Evolutionary conservation across 1,140 invertebrate species (phyloP).

Genomic region (Caenorhabditis latens): DNA sequence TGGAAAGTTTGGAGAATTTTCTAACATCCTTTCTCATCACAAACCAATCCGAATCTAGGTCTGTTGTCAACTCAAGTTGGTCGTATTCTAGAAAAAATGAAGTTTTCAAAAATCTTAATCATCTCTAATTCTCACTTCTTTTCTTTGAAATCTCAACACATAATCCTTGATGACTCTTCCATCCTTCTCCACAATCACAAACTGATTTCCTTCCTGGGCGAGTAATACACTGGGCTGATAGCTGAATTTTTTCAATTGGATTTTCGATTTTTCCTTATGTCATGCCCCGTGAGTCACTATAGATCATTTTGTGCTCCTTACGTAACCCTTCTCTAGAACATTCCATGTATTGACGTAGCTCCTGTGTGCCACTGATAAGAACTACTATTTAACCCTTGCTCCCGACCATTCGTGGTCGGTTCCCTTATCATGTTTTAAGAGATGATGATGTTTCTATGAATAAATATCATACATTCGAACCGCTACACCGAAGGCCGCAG

Average conservation of each 20-base stretch:
- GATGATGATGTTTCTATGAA: too few species aligned
- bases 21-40: constrained; percentile 5
- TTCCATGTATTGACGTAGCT: too few species aligned
- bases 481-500: too few species aligned
- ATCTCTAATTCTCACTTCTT: neutral
- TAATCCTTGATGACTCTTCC: constrained; percentile 22
- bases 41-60: constrained; percentile 23
- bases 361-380: too few species aligned
- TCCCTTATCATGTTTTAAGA: too few species aligned
- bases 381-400: too few species aligned
- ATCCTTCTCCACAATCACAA: constrained; percentile 61
- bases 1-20: constrained; percentile 8
- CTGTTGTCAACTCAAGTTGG: constrained; percentile 26
- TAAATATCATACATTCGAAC: too few species aligned
- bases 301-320: too few species aligned
- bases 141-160: constrained; percentile 33
- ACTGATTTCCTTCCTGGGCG: constrained; percentile 52
- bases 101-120: neutral
- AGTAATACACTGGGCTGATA: constrained; percentile 39
- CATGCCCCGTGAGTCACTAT: too few species aligned
- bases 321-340: too few species aligned
- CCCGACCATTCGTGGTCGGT: too few species aligned
- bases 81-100: neutral
- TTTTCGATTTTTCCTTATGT: too few species aligned
- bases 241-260: constrained; percentile 1